These are phyloP conservation scores for Arenicola marina DNA, from an alignment of 2,888 invertebrate species.

Conservation along the genomic window DNA sequence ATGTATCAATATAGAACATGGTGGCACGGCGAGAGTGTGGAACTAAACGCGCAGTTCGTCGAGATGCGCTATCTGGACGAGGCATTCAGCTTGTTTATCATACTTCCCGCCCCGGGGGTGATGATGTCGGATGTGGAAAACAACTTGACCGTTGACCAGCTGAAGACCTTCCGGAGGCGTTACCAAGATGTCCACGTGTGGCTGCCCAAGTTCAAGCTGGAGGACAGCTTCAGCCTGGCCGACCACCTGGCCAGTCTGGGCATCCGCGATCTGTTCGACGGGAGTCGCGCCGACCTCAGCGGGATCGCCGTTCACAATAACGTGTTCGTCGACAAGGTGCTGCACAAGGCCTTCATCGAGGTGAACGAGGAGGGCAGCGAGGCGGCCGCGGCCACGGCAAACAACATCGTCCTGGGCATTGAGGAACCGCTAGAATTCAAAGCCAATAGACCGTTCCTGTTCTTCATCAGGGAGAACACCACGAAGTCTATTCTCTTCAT, in stretches of 20 bases:
- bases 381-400: constrained; percentile 43
- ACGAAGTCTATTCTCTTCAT: constrained; percentile 30
- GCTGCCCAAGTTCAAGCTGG: constrained; percentile 35
- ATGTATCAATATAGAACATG: constrained; percentile 61
- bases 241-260: constrained; percentile 26
- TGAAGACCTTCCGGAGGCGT: constrained; percentile 10
- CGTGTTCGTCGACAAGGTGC: constrained; percentile 45
- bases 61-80: constrained; percentile 70
- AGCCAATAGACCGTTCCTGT: constrained; percentile 33
- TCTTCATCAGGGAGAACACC: constrained; percentile 26
- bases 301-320: constrained; percentile 40
- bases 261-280: constrained; percentile 34
- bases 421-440: constrained; percentile 11
- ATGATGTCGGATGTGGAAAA: constrained; percentile 10
- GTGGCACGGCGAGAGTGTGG: constrained; percentile 60
- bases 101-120: constrained; percentile 25
- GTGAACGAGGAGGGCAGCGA: constrained; percentile 45
- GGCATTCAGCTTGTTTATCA: constrained; percentile 31
- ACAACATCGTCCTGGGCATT: constrained; percentile 1
- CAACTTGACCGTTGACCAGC: constrained; percentile 5
- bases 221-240: constrained; percentile 23
- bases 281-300: constrained; percentile 45
- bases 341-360: constrained; percentile 55
- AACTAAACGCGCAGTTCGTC: not conserved
- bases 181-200: constrained; percentile 19